Evolutionary conservation across 2,888 invertebrate genomes (phyloP).

Genomic region (Sicus ferrugineus): DNA sequence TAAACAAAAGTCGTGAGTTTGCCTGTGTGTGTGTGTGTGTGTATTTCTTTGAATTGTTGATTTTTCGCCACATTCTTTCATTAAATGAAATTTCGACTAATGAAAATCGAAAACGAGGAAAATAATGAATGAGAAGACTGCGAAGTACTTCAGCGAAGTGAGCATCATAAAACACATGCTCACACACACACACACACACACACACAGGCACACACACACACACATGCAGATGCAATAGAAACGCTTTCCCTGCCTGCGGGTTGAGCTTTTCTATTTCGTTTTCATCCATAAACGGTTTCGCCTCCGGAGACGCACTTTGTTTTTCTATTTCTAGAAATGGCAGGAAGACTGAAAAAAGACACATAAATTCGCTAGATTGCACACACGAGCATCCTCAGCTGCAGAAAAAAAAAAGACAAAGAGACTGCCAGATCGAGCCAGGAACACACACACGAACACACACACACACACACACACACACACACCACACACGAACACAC

Average conservation of each 20-base stretch:
- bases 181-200: constrained; percentile 4
- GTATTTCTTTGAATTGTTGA: background rate
- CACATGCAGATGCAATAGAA: background rate
- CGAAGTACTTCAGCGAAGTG: background rate
- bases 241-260: background rate
- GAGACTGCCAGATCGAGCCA: background rate
- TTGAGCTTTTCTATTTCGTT: constrained; percentile 8
- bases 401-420: background rate
- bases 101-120: background rate
- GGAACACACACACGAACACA: background rate
- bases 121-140: background rate
- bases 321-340: no score
- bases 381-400: no score
- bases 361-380: no score
- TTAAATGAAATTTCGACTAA: background rate
- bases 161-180: background rate
- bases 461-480: background rate
- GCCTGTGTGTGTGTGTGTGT: constrained; percentile 12
- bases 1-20: background rate
- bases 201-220: background rate
- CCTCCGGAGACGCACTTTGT: no score
- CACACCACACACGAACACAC: background rate
- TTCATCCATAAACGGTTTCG: constrained; percentile 10
- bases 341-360: no score
- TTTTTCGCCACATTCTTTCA: background rate